Percentiles rank a stretch among this genome's conserved stretches.
Evolutionary conservation across 92 coral and sea anemone genomes (phyloP).

Genomic region (Epizoanthus rinbou): DNA sequence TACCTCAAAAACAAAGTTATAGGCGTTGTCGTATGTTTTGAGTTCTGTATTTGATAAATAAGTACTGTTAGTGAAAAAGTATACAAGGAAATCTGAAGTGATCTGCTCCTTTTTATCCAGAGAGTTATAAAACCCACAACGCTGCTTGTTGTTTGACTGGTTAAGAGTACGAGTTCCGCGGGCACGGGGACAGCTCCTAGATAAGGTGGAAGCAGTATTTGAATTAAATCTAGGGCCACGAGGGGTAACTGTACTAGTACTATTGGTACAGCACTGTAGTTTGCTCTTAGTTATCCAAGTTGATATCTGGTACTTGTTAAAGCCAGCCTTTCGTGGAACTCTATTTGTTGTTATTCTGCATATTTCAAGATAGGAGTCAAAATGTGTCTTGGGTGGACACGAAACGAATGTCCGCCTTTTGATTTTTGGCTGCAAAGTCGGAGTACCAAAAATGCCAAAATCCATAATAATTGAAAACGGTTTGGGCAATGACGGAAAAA

Average conservation of each 20-base stretch:
- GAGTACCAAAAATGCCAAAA: neutral
- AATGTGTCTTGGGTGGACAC: neutral
- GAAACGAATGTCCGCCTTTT: neutral
- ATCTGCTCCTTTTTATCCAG: neutral
- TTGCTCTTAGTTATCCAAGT: neutral
- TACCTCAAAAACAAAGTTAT: conserved; percentile 3
- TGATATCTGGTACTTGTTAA: conserved; percentile 2
- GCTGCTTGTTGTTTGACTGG: neutral
- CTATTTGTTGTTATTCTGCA: neutral
- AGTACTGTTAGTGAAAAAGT: neutral
- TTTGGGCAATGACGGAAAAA: too few relatives aligned
- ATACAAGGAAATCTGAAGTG: neutral
- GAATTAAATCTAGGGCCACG: too few relatives aligned
- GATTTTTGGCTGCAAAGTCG: neutral
- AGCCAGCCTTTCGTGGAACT: neutral
- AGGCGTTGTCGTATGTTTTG: neutral
- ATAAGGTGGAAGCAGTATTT: neutral
- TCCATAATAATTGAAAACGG: neutral
- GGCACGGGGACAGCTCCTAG: neutral
- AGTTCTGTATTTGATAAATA: neutral
- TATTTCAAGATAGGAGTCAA: neutral
- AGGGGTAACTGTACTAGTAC: too few relatives aligned
- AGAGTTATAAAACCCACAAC: neutral
- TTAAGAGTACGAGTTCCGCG: neutral
- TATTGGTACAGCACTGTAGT: neutral